Percentiles rank a stretch among this genome's conserved stretches.
Conservation (phyloP, 2,113 vertebrate genomes). For the Panthera leo region DNA sequence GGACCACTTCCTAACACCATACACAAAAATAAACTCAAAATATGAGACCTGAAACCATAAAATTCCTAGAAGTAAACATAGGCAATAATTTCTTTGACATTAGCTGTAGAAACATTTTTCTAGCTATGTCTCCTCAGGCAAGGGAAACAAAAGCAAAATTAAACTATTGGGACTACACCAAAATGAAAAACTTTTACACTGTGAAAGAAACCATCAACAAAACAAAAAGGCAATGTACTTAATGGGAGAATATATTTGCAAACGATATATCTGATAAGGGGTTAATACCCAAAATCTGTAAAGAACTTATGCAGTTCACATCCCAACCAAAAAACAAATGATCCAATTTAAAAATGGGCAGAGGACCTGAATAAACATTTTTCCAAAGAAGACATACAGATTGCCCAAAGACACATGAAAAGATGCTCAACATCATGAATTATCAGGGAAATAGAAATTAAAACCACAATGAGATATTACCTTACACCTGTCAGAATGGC, state of each 20-base stretch:
- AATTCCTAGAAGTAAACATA: neutral
- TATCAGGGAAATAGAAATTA: neutral
- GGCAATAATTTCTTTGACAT: neutral
- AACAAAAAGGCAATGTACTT: neutral
- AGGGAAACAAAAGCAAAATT: neutral
- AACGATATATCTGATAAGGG: neutral
- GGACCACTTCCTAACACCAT: neutral
- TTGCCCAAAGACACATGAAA: neutral
- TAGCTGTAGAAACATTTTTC: neutral
- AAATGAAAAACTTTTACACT: neutral
- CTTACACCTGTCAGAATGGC: neutral
- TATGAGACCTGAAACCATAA: neutral
- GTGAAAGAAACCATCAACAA: neutral
- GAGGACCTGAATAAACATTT: neutral
- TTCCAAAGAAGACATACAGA: neutral
- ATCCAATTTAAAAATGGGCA: neutral
- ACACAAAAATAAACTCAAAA: neutral
- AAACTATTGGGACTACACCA: neutral
- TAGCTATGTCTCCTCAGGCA: neutral
- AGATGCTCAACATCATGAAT: neutral
- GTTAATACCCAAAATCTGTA: neutral
- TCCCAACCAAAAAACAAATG: neutral
- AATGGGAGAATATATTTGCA: neutral
- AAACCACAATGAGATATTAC: neutral
- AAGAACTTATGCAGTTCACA: neutral